Base-by-base conservation (phyloP, 2,797 vertebrate genomes). In the Amazona finschi region DNA sequence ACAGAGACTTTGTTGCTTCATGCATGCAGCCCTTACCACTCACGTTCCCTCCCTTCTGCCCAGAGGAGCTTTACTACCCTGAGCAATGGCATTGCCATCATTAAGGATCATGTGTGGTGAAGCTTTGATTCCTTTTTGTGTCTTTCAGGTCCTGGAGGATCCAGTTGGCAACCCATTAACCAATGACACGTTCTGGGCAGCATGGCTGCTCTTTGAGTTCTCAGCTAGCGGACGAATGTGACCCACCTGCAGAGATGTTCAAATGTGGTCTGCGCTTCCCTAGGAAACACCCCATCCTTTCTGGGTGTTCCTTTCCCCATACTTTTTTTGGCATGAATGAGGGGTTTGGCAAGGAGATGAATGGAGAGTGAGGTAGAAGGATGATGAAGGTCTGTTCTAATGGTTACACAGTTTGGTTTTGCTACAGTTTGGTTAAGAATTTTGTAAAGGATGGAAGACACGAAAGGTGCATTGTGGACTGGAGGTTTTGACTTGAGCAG, bases 71-170 rank as follows among this genome's bases (percentile, higher is more conserved):
- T 28, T 57, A 43, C 25, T 49, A 22, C 31, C 1, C 0, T 7
- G 17, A 64, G 60, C 31, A 43, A 15, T 1, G 8, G 36, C 43
- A 36, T 36, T 1, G 5, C 57, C 33, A 12, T 38, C 8, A 2
- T 47, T 83, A 15, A 78, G 52, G 62, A 20, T 39, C 3, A 0
- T 4, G 1, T 4, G 7, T 38, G 70, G 10, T 74, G 64, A 92
- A 61, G 22, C 33, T 90, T 33, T 74, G 30, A 12, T 53, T 50
- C 15, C 25, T 85, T 61, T 25, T 39, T 8, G 8, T 97, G 70
- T 96, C 71, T 94, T 95, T 88, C 85, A 96, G 96, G 80, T 89
- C 8, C 22, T 15, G 30, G 61, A 93, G 76, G 27, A 88, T 85
- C 80, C 90, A 17, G 53, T 0, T 72, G 60, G 36, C 50, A 74